phyloP scores from a whole-genome alignment of 2,888 invertebrate genomes.

The Meiosimyza decipiens region DNA sequence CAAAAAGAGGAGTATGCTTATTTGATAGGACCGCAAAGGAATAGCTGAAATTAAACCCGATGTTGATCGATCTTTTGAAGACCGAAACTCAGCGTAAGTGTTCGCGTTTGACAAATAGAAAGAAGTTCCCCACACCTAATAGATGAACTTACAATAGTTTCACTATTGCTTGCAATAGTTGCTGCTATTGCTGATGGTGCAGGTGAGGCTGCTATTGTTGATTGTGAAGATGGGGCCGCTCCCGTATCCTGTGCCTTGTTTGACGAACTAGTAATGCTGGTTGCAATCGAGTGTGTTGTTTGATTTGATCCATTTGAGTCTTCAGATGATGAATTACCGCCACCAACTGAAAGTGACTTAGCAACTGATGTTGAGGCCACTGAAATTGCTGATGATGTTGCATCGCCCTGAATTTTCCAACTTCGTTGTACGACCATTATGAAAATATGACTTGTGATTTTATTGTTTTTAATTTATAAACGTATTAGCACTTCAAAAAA shows the following conservation, averaged over 20 bases:
- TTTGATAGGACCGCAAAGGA: too few species aligned
- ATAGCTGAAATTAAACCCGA: too few species aligned
- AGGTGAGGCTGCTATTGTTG: neutral
- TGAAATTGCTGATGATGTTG: slow-evolving; percentile 48
- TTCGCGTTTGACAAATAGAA: too few species aligned
- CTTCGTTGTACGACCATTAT: slow-evolving; percentile 66
- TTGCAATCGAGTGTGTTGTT: slow-evolving; percentile 63
- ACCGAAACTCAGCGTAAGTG: too few species aligned
- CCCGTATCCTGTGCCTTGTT: slow-evolving; percentile 36
- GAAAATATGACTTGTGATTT: neutral
- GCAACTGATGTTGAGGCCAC: slow-evolving; percentile 49
- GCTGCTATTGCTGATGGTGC: slow-evolving; percentile 1
- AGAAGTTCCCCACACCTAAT: too few species aligned
- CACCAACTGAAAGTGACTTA: slow-evolving; percentile 54
- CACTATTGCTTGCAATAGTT: slow-evolving; percentile 36
- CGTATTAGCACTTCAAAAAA: neutral
- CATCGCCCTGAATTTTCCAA: slow-evolving; percentile 63
- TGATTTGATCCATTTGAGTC: slow-evolving; percentile 66
- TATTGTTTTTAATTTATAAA: neutral
- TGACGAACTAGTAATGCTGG: slow-evolving; percentile 50
- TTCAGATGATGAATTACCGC: slow-evolving; percentile 61
- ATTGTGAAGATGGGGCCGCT: slow-evolving; percentile 22
- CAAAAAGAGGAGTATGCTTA: too few species aligned
- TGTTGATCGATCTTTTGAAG: too few species aligned
- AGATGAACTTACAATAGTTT: neutral